Evolutionary conservation across 2,113 vertebrate species (phyloP), one percentile per base, ranked within the genome.

Genomic region (Upupa epops): DNA sequence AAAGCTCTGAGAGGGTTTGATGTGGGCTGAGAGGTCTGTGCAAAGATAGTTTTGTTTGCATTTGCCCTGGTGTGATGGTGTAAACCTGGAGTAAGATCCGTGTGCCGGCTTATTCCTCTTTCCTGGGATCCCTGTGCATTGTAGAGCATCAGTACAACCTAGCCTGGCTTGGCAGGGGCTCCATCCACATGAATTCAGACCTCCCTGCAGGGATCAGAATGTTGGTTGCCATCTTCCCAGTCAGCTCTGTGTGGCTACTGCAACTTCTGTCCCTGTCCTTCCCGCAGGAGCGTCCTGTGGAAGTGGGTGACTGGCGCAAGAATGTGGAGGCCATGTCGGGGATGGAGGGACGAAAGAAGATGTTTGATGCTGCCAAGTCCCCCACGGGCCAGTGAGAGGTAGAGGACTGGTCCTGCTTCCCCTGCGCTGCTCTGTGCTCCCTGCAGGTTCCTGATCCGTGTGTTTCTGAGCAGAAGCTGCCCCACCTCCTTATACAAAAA

Each of bases 321-420:
- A 99, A 99, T 0, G 98, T 99, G 93, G 99, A 99, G 77, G 99
- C 99, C 96, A 99, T 99, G 98, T 99, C 99, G 0, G 99, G 99
- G 34, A 99, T 99, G 99, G 99, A 99, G 91, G 99, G 99, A 19
- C 96, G 99, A 56, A 99, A 99, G 98, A 99, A 99, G 97, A 99
- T 99, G 98, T 99, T 99, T 0, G 99, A 99, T 1, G 98, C 99
- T 17, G 99, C 99, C 83, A 99, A 98, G 85, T 96, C 98, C 26
- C 98, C 98, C 4, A 97, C 97, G 1, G 91, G 96, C 21, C 97
- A 97, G 91, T 98, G 97, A 97, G 65, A 97, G 97, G 97, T 97
- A 92, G 42, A 51, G 56, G 34, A 37, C 28, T 0, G 6, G 58
- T 55, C 36, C 14, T 5, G 22, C 49, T 26, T 25, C 17, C 18